Evolutionary conservation across 2,888 invertebrate genomes (phyloP).

Genomic region (Cheilosia variabilis): DNA sequence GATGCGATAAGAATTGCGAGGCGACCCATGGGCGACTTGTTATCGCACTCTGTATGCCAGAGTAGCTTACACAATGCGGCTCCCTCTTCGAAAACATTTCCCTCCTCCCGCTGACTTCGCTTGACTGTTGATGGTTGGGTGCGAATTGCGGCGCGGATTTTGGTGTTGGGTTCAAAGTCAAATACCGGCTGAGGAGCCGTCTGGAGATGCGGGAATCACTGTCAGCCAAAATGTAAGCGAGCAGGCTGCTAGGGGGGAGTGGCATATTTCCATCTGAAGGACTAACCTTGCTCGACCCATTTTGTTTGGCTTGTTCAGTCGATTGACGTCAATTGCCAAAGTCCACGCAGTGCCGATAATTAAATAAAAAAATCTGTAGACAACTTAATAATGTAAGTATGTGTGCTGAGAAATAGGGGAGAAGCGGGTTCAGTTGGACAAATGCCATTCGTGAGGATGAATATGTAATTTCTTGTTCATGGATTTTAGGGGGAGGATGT

Average conservation of each 20-base stretch:
- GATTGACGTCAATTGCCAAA: constrained; percentile 73
- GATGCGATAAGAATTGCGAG: constrained; percentile 30
- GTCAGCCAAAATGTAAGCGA: background rate
- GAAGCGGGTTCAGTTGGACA: background rate
- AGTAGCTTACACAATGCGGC: constrained; percentile 15
- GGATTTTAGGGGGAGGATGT: too few relatives aligned
- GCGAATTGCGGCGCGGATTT: constrained; percentile 48
- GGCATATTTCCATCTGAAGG: constrained; percentile 46
- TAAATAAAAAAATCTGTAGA: constrained; percentile 12
- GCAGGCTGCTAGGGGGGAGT: constrained; percentile 6
- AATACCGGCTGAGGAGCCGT: constrained; percentile 52
- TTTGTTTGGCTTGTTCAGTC: constrained; percentile 28
- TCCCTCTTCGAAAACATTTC: constrained; percentile 27
- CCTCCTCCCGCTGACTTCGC: background rate
- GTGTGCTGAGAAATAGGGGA: constrained; percentile 2
- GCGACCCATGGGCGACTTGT: constrained; percentile 23
- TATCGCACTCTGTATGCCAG: constrained; percentile 22
- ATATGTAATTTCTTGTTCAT: too few relatives aligned
- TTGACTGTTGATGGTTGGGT: constrained; percentile 17
- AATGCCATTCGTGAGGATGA: background rate
- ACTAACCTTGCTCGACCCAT: constrained; percentile 68
- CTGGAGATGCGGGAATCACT: constrained; percentile 14
- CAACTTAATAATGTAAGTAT: constrained; percentile 1
- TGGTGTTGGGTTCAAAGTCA: constrained; percentile 59
- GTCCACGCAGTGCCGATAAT: constrained; percentile 35